These are phyloP conservation scores for Eudasyphora cyanicolor DNA, from an alignment of 2,888 invertebrate species.

Conservation along the genomic window DNA sequence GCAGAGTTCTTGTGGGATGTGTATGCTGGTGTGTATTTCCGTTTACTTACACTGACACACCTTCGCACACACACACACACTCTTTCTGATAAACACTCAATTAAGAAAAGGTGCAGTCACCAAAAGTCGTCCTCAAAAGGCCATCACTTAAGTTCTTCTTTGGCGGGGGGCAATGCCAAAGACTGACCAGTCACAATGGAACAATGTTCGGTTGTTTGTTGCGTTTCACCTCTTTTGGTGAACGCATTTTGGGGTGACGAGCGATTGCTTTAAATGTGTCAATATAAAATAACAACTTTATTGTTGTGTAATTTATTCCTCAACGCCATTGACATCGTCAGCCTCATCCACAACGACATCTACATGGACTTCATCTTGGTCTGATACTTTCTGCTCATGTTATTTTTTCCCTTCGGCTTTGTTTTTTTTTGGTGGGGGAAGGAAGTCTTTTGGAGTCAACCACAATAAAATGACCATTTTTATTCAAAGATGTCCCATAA, in stretches of 20 bases:
- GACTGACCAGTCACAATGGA: not conserved
- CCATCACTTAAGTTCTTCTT: not conserved
- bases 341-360: conserved; percentile 24
- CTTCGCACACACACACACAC: not conserved
- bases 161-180: not conserved
- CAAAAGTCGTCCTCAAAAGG: not conserved
- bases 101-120: conserved; percentile 25
- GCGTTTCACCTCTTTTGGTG: not conserved
- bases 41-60: not conserved
- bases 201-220: conserved; percentile 26
- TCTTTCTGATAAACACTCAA: conserved; percentile 20
- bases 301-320: conserved; percentile 79
- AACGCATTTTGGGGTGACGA: conserved; percentile 65
- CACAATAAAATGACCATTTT: conserved; percentile 64
- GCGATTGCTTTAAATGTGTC: conserved; percentile 74
- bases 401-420: not conserved
- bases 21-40: conserved; percentile 17
- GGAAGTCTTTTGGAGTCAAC: conserved; percentile 38
- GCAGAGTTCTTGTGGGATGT: not conserved
- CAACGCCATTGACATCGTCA: conserved; percentile 45
- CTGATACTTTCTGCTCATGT: too few relatives aligned
- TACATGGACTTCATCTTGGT: not conserved
- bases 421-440: not conserved
- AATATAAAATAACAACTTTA: conserved; percentile 80
- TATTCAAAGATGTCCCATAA: conserved; percentile 62